Conservation (phyloP, 2,888 invertebrate species). For the Parasteatoda lunata region DNA sequence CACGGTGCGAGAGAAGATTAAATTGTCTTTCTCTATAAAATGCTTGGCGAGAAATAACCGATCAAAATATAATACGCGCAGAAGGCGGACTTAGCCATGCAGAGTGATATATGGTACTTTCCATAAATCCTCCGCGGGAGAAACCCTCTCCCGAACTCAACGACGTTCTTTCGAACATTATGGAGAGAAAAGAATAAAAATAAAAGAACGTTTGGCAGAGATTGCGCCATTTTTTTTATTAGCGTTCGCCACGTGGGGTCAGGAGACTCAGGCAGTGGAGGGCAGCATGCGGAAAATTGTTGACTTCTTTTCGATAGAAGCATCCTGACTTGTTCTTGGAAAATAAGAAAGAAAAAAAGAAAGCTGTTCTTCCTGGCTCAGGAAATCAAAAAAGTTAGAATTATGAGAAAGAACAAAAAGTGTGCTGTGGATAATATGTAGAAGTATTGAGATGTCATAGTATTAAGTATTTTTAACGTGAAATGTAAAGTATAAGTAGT, state of each 20-base stretch:
- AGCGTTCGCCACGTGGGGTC: slow-evolving; percentile 3
- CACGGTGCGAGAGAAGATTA: slow-evolving; percentile 22
- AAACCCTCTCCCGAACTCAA: slow-evolving; percentile 2
- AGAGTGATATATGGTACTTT: slow-evolving; percentile 14
- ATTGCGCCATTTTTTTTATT: background rate
- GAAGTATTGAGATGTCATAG: no score
- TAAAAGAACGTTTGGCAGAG: background rate
- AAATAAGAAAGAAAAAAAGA: no score
- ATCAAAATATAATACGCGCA: slow-evolving; percentile 40
- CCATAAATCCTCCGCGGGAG: slow-evolving; percentile 22
- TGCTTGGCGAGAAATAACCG: slow-evolving; percentile 33
- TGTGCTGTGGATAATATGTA: no score
- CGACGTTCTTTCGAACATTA: slow-evolving; percentile 1
- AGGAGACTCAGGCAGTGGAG: background rate
- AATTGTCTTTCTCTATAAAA: slow-evolving; percentile 48
- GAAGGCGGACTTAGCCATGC: slow-evolving; percentile 32
- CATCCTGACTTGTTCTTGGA: no score
- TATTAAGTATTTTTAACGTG: no score
- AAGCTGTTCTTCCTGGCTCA: no score
- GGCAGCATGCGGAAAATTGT: slow-evolving; percentile 5
- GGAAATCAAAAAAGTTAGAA: no score
- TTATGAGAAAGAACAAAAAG: no score
- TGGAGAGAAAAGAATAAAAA: background rate
- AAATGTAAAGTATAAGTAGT: no score
- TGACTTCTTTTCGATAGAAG: background rate